Evolutionary conservation across 2,888 invertebrate species (phyloP).

Genomic region (Limenitis camilla): DNA sequence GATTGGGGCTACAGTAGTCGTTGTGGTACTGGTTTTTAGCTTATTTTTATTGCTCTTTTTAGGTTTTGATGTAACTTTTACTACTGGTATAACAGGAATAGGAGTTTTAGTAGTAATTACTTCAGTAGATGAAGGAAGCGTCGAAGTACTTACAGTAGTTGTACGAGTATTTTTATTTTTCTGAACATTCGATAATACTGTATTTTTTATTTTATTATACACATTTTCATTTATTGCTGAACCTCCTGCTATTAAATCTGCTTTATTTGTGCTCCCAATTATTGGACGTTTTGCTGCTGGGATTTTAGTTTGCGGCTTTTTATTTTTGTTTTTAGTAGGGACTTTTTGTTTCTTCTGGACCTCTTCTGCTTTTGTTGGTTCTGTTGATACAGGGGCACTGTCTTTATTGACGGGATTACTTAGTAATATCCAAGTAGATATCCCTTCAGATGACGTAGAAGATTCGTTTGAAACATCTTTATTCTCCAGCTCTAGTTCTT

Average conservation of each 20-base stretch:
- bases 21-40: slow-evolving; percentile 38
- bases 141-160: slow-evolving; percentile 35
- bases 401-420: slow-evolving; percentile 64
- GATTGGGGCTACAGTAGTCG: slow-evolving; percentile 32
- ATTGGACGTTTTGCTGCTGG: slow-evolving; percentile 50
- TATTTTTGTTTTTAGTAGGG: slow-evolving; percentile 49
- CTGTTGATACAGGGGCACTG: slow-evolving; percentile 47
- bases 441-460: slow-evolving; percentile 77
- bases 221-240: slow-evolving; percentile 68
- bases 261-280: slow-evolving; percentile 63
- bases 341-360: slow-evolving; percentile 48
- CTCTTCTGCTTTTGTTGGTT: slow-evolving; percentile 54
- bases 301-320: slow-evolving; percentile 51
- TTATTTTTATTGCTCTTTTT: slow-evolving; percentile 64
- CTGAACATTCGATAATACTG: slow-evolving; percentile 70
- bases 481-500: slow-evolving; percentile 75
- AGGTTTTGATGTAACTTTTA: slow-evolving; percentile 50
- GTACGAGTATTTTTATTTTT: slow-evolving; percentile 60
- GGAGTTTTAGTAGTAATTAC: slow-evolving; percentile 40
- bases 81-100: slow-evolving; percentile 28
- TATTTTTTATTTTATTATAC: slow-evolving; percentile 77
- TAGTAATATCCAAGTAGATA: slow-evolving; percentile 85
- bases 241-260: slow-evolving; percentile 62
- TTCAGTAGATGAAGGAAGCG: slow-evolving; percentile 42
- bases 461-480: slow-evolving; percentile 52